Evolutionary conservation across 2,113 vertebrate species (phyloP).

Genomic region (Nyctibius bracteatus): DNA sequence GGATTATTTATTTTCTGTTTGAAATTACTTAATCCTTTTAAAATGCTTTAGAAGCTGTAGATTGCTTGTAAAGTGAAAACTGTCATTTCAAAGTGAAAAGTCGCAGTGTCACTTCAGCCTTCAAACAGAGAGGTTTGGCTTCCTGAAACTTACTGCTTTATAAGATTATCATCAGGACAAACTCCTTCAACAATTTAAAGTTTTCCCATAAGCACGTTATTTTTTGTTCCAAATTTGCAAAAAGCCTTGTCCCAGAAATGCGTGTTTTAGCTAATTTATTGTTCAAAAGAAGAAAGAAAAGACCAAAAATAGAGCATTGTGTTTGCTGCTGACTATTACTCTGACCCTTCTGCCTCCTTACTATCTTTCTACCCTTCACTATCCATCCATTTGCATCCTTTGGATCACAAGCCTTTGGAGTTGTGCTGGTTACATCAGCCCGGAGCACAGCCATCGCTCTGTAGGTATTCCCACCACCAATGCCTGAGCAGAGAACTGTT

Average conservation of each 20-base stretch:
- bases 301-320: neutral
- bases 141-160: neutral
- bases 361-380: neutral
- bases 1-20: conserved; percentile 53
- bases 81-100: neutral
- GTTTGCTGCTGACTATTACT: neutral
- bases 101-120: neutral
- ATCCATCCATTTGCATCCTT: neutral
- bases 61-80: conserved; percentile 31
- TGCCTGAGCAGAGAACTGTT: neutral
- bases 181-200: neutral
- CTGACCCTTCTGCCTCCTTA: neutral
- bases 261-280: neutral
- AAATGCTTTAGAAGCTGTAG: conserved; percentile 38
- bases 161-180: neutral
- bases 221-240: neutral
- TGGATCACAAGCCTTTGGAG: neutral
- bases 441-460: neutral
- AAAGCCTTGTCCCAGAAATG: neutral
- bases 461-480: neutral
- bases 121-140: neutral
- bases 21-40: conserved; percentile 45
- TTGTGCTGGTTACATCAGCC: neutral
- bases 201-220: neutral
- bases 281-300: neutral